Base-by-base conservation (phyloP, 2,888 invertebrate genomes). In the Megastigmus dorsalis region DNA sequence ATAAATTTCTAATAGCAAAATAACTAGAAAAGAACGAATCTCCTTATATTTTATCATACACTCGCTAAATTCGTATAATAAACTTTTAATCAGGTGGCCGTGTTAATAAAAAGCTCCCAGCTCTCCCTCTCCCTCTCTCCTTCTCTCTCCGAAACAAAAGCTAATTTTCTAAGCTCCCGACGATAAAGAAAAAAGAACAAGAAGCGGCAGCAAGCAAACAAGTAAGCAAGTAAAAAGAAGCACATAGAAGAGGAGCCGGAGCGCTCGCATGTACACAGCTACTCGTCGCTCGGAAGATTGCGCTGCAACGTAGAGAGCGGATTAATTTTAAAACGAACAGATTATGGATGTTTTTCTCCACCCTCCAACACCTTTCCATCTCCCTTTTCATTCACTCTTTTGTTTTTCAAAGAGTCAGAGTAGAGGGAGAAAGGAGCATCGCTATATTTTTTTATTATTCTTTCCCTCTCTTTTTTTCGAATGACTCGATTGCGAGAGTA, bases 301-400 rank as follows among this genome's bases (percentile, higher is more conserved):
- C 62, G 43, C 45, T 20, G 30, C 59, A 43, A 18, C 26, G 20
- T 26, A 54, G n/a, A 33, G 15, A 60, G 74, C 74, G 74, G 69
- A 75, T 70, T 75, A 75, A 75, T 75, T 66, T 66, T 66, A 72
- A 69, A 70, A 65, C 65, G 60, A 74, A 74, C 66, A 73, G 69
- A 74, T 74, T 74, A 69, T 69, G 59, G 69, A 65, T 59, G 68
- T 68, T 68, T 73, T 62, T 28, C 45, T 28, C 55, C 41, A 10
- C 18, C 15, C 23, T 68, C 23, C 50, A 2, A 3, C n/a, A n/a
- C 54, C 50, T 60, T 41, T 75, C 60, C 41, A 41, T 48, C 45
- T 54, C 38, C 43, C 38, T 54, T 36, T 70, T 48, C 59, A 43
- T 75, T 43, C 54, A 36, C 50, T 66, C 59, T 28, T n/a, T 60